These are phyloP conservation scores for Epinephelus fuscoguttatus DNA, from an alignment of 2,113 vertebrate genomes.

Conservation along the genomic window DNA sequence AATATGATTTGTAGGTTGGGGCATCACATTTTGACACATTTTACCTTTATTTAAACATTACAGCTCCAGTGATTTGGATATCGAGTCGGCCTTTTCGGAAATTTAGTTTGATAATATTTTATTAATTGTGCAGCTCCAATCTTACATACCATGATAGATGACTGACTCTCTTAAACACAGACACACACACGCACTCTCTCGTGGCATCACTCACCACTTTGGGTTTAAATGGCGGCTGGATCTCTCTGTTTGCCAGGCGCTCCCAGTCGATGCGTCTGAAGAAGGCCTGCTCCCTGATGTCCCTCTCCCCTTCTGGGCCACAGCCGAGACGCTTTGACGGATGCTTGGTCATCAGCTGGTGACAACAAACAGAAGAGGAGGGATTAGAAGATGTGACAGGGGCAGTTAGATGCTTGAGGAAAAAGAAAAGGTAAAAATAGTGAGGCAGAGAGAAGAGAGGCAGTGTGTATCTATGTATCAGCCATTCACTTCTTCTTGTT, in stretches of 20 bases:
- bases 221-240: slow-evolving; percentile 97
- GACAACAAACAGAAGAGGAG: slow-evolving; percentile 25
- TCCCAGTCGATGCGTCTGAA: slow-evolving; percentile 99
- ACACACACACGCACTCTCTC: no score
- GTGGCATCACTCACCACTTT: slow-evolving; percentile 92
- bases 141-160: no score
- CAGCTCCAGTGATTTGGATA: no score
- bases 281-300: slow-evolving; percentile 95
- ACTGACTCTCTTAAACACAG: no score
- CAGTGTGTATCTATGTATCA: background rate
- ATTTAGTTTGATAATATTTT: no score
- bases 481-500: background rate
- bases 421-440: slow-evolving; percentile 7
- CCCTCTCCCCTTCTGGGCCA: slow-evolving; percentile 91
- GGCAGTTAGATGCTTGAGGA: background rate
- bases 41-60: no score
- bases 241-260: slow-evolving; percentile 92
- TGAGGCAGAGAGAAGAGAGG: background rate
- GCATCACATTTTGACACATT: no score
- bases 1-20: no score
- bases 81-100: no score
- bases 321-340: slow-evolving; percentile 96
- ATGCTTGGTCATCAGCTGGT: slow-evolving; percentile 97
- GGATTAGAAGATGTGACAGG: background rate
- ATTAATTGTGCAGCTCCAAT: no score